Conservation (phyloP, 2,113 vertebrate genomes). For the Oncorhynchus kisutch region DNA sequence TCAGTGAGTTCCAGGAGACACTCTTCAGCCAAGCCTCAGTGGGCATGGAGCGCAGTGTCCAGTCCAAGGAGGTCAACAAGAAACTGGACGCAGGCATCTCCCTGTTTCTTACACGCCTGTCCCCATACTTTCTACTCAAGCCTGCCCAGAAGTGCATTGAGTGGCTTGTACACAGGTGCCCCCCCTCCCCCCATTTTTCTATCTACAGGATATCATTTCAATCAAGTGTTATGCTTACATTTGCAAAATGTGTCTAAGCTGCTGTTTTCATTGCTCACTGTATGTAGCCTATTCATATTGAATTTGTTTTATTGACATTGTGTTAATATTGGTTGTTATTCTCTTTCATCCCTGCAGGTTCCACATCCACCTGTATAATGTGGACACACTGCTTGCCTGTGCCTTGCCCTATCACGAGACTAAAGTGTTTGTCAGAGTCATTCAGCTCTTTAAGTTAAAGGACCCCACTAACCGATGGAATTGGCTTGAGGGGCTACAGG, state of each 20-base stretch:
- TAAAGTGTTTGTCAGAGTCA: slow-evolving; percentile 87
- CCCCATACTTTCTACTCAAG: slow-evolving; percentile 93
- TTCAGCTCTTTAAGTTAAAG: slow-evolving; percentile 86
- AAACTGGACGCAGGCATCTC: slow-evolving; percentile 84
- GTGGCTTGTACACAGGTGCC: slow-evolving; percentile 94
- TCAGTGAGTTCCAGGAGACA: slow-evolving; percentile 84
- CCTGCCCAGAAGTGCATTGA: slow-evolving; percentile 97
- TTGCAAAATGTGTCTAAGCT: neutral
- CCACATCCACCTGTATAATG: slow-evolving; percentile 92
- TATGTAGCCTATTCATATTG: neutral
- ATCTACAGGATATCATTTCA: neutral
- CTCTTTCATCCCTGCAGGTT: slow-evolving; percentile 74
- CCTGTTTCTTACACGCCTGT: slow-evolving; percentile 86
- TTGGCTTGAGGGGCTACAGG: slow-evolving; percentile 90
- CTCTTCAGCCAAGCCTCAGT: slow-evolving; percentile 85
- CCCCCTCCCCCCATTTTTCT: neutral
- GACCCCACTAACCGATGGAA: slow-evolving; percentile 86
- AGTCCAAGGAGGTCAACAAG: slow-evolving; percentile 86
- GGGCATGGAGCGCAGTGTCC: slow-evolving; percentile 88
- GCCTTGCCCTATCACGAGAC: slow-evolving; percentile 92
- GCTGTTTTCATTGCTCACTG: neutral
- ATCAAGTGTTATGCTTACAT: neutral
- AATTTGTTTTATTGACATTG: neutral
- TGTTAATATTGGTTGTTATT: neutral
- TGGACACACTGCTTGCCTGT: slow-evolving; percentile 87